A percentile compares a stretch with the other conserved stretches of the same genome.
Evolutionary conservation across 1,140 invertebrate species (phyloP).

Genomic region (Brachionus sp.): DNA sequence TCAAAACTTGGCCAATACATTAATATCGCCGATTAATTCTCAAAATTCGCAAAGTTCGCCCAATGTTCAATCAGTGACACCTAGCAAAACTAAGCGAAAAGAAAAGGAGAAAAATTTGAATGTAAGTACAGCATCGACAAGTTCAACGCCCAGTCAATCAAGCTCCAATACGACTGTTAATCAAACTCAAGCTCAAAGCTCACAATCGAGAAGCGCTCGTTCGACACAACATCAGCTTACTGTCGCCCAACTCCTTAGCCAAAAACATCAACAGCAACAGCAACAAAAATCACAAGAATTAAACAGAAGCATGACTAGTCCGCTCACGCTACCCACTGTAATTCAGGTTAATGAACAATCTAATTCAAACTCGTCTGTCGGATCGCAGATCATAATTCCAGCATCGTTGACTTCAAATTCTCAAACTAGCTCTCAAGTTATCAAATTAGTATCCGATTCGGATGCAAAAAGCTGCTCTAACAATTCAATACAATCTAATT

Average conservation of each 20-base stretch:
- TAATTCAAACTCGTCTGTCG: neutral
- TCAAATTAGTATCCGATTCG: neutral
- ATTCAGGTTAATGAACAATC: neutral
- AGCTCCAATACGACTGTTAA: neutral
- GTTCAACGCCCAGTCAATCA: neutral
- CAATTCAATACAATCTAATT: neutral
- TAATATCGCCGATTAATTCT: conserved; percentile 6
- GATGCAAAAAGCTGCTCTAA: neutral
- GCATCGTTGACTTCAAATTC: neutral
- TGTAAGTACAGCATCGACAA: neutral
- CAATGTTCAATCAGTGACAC: neutral
- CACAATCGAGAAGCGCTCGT: neutral
- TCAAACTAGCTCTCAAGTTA: neutral
- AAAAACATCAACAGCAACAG: conserved; percentile 45
- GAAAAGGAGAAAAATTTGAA: neutral
- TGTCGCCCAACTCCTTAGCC: conserved; percentile 25
- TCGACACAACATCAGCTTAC: conserved; percentile 42
- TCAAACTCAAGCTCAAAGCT: neutral
- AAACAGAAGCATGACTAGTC: neutral
- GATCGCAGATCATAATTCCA: neutral
- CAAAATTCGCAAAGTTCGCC: conserved; percentile 7
- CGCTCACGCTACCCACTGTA: neutral
- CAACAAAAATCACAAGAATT: neutral
- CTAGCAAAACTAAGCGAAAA: neutral
- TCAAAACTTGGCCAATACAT: neutral